A percentile compares a stretch with the other conserved stretches of the same genome.
Conservation (phyloP, 1,140 invertebrate genomes). For the Chironomus tepperi region DNA sequence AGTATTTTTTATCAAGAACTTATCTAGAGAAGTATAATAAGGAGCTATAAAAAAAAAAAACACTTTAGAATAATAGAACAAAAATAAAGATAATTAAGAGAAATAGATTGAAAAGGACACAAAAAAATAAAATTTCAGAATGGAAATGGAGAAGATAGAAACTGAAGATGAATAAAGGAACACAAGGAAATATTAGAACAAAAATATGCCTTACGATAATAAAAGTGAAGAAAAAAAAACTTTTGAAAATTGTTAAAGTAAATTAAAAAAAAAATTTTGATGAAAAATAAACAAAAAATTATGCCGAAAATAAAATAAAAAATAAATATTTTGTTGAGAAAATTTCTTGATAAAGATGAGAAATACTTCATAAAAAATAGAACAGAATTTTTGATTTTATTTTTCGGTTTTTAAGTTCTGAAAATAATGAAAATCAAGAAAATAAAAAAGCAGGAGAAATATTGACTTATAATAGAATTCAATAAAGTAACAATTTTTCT, state of each 20-base stretch:
- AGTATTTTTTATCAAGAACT: no score
- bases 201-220: slow-evolving; percentile 22
- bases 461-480: neutral
- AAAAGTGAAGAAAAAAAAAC: slow-evolving; percentile 1
- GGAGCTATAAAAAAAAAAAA: no score
- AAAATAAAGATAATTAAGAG: no score
- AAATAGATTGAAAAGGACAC: no score
- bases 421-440: no score
- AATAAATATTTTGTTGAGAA: neutral
- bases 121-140: no score
- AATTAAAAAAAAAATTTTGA: neutral
- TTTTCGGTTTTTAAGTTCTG: no score
- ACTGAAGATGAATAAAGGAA: neutral
- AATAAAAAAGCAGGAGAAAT: neutral
- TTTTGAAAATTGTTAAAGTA: slow-evolving; percentile 23
- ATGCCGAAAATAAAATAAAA: neutral
- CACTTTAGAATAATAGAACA: no score
- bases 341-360: neutral
- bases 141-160: neutral
- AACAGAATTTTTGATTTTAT: no score
- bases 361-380: neutral
- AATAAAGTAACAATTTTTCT: no score
- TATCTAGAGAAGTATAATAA: no score
- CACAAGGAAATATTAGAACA: slow-evolving; percentile 24
- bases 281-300: neutral